These are phyloP conservation scores for Alloplasta piceator DNA, from an alignment of 2,888 invertebrate genomes.

Conservation along the genomic window DNA sequence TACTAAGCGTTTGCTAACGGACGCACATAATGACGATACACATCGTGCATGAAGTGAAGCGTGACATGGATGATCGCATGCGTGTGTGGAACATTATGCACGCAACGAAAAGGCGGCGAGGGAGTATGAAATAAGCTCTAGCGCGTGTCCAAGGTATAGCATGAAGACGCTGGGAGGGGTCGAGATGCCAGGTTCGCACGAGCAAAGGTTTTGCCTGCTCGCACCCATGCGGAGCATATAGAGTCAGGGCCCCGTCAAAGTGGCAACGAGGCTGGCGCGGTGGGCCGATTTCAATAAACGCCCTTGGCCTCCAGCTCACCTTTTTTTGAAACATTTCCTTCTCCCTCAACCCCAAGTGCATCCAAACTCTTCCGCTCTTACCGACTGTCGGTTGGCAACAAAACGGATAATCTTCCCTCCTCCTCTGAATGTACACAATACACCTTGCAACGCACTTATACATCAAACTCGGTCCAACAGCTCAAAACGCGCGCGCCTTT, in stretches of 20 bases:
- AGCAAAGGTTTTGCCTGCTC: constrained; percentile 70
- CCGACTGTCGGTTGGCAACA: constrained; percentile 15
- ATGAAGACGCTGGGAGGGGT: constrained; percentile 74
- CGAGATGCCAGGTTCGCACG: constrained; percentile 78
- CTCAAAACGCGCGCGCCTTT: neutral
- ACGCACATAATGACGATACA: constrained; percentile 11
- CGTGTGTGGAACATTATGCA: constrained; percentile 10
- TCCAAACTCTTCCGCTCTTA: neutral
- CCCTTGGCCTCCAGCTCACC: constrained; percentile 50
- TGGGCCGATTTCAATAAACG: constrained; percentile 79
- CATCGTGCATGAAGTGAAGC: constrained; percentile 53
- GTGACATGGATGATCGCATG: constrained; percentile 17
- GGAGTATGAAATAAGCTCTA: constrained; percentile 21
- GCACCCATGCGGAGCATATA: constrained; percentile 37
- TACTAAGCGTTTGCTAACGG: constrained; percentile 20
- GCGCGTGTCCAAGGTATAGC: constrained; percentile 58
- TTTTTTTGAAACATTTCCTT: constrained; percentile 15
- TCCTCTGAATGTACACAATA: neutral
- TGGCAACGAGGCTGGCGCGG: constrained; percentile 76
- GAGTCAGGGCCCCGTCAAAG: constrained; percentile 75
- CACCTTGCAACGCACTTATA: constrained; percentile 4
- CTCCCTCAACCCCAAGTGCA: neutral
- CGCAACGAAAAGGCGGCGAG: constrained; percentile 1
- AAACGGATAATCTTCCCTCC: neutral
- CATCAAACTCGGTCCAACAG: neutral